These are phyloP conservation scores for Drosophila nigromelanica DNA, from an alignment of 1,140 invertebrate genomes.

Conservation along the genomic window DNA sequence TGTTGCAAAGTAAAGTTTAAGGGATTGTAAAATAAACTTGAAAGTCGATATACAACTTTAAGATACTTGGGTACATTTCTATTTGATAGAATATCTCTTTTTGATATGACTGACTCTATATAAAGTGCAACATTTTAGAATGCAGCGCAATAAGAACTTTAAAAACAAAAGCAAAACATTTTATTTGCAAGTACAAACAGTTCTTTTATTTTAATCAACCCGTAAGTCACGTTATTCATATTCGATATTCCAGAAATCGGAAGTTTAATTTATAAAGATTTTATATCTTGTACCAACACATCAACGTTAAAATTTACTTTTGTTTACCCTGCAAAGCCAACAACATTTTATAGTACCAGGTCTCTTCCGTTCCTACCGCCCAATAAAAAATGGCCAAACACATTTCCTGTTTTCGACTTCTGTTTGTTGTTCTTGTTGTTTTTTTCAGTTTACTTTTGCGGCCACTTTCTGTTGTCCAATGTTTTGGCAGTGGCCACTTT, in stretches of 20 bases:
- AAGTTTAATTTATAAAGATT: not conserved
- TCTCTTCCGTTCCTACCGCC: slow-evolving; percentile 5
- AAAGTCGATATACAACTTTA: no score
- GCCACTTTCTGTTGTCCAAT: slow-evolving; percentile 41
- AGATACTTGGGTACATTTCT: no score
- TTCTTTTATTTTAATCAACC: no score
- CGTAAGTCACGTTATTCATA: no score
- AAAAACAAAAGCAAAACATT: not conserved
- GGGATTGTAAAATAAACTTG: no score
- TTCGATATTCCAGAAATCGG: not conserved
- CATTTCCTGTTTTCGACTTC: slow-evolving; percentile 60
- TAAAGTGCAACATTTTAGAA: no score
- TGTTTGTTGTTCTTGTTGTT: slow-evolving; percentile 48
- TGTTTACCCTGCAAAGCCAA: slow-evolving; percentile 5
- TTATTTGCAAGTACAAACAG: not conserved
- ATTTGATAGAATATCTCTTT: no score
- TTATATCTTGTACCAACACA: not conserved
- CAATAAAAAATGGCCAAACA: slow-evolving; percentile 67
- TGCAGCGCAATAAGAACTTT: not conserved
- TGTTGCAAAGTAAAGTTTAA: no score
- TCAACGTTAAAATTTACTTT: no score
- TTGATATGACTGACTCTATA: no score
- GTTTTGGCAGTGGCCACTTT: slow-evolving; percentile 45
- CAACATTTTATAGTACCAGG: slow-evolving; percentile 9
- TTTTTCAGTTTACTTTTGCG: slow-evolving; percentile 35